Conservation (phyloP, 2,888 invertebrate genomes). For the Amphipyra tragopoginis region DNA sequence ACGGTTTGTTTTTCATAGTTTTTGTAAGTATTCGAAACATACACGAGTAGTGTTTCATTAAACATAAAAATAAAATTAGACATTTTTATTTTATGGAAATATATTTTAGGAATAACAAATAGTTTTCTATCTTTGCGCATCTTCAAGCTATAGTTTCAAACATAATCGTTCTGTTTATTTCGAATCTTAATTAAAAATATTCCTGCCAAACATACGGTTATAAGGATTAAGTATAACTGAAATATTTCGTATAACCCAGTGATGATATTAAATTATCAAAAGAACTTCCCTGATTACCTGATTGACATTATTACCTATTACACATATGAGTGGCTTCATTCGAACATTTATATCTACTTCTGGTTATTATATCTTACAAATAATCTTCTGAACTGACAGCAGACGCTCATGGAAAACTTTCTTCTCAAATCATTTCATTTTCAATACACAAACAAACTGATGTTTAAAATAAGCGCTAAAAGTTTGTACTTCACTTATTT, state of each 20-base stretch:
- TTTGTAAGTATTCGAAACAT: neutral
- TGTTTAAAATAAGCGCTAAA: neutral
- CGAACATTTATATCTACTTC: slow-evolving; percentile 7
- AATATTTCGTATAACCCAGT: neutral
- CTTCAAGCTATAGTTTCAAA: no score
- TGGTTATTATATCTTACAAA: slow-evolving; percentile 27
- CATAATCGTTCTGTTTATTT: no score
- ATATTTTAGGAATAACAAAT: no score
- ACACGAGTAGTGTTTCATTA: neutral
- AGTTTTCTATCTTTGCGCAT: no score
- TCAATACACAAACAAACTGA: slow-evolving; percentile 24
- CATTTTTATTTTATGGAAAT: no score
- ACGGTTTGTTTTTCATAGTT: neutral
- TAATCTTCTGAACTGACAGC: slow-evolving; percentile 18
- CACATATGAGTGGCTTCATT: no score
- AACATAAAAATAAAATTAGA: neutral
- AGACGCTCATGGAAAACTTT: slow-evolving; percentile 14
- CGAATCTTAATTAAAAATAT: no score
- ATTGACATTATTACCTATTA: no score
- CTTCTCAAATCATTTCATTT: slow-evolving; percentile 6
- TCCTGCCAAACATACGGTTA: no score
- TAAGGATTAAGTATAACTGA: no score
- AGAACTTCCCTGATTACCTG: neutral
- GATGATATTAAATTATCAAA: neutral
- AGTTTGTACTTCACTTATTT: no score